phyloP scores from a whole-genome alignment of 2,888 invertebrate species.

The Agrochola circellaris region DNA sequence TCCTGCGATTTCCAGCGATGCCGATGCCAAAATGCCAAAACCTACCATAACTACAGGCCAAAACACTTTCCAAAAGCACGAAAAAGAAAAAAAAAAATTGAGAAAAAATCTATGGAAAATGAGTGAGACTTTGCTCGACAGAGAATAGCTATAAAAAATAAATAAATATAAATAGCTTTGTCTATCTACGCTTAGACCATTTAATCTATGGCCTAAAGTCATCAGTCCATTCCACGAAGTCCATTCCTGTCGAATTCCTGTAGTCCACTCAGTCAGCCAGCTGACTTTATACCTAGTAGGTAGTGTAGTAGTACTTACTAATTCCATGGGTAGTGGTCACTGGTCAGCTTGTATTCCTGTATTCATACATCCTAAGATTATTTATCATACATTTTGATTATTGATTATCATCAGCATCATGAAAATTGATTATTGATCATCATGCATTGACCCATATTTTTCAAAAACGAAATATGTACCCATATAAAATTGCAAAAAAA shows the following conservation, averaged over 20 bases:
- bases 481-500: not conserved
- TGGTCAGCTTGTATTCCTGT: not conserved
- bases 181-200: not conserved
- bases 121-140: not conserved
- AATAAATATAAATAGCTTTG: too few relatives aligned
- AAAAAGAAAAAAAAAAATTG: constrained; percentile 8
- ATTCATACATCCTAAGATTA: not conserved
- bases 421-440: too few relatives aligned
- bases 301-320: too few relatives aligned
- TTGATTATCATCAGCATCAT: too few relatives aligned
- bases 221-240: not conserved
- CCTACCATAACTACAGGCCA: not conserved
- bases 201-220: not conserved
- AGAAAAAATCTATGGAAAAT: not conserved
- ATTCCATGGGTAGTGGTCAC: too few relatives aligned
- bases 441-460: not conserved
- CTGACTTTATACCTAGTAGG: too few relatives aligned
- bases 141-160: too few relatives aligned
- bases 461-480: too few relatives aligned
- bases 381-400: not conserved
- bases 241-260: too few relatives aligned
- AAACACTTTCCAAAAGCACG: not conserved
- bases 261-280: not conserved
- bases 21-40: not conserved
- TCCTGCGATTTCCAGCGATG: not conserved